Evolutionary conservation across 2,113 vertebrate genomes (phyloP), one percentile per base, ranked within the genome.

Genomic region (Seriola aureovittata): DNA sequence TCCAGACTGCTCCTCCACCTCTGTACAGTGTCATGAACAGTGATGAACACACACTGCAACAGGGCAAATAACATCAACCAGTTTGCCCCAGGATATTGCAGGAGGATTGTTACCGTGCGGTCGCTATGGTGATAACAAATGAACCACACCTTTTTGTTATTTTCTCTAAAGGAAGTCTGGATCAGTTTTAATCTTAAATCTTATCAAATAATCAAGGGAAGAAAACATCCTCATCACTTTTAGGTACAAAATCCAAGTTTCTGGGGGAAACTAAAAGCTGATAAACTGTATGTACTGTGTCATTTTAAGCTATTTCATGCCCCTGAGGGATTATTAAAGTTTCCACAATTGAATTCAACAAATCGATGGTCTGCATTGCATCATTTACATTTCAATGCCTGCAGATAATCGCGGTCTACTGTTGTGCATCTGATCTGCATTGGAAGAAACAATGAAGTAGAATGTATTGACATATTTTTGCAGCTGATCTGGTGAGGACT

Each of bases 401-500:
- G 21, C 32, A 10, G 74, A 71, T 64, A 58, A n/a, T 64, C 25
- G 44, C 23, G 42, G 16, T 63, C 23, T 3, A 50, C 14, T 32
- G 11, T 76, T 55, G 50, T 55, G 19, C 16, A 40, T 36, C 58
- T 55, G 19, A 74, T 72, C 34, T 52, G 11, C 40, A 70, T 57
- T 48, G 59, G 25, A 44, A 42, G 6, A 21, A 71, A 67, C 29
- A 29, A 29, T 42, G 5, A 29, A 54, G 60, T 55, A 4, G 3
- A 23, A 14, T 4, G 0, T 11, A 8, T 63, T 63, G 14, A 32
- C 75, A 70, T 54, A 17, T 44, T 46, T 62, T 12, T 69, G 52
- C 10, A 50, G 65, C 36, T 74, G 32, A 79, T 66, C 52, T 38
- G 21, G 48, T 77, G 44, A 40, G 29, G 38, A 75, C 23, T 66